Evolutionary conservation across 2,888 invertebrate genomes (phyloP), one percentile per base, ranked within the genome.

Genomic region (Heliconius cydno): DNA sequence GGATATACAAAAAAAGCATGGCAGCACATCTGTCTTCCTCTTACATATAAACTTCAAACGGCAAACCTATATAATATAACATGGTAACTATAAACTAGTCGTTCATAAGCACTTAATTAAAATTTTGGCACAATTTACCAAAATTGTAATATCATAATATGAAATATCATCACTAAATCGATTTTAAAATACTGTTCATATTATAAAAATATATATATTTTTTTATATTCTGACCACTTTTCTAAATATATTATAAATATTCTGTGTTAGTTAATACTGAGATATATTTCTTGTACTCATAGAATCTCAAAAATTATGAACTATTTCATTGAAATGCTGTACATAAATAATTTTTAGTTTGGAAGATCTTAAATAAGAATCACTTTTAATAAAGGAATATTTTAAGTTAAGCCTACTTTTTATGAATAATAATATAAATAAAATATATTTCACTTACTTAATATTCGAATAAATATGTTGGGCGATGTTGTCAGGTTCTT

Each of bases 101-200:
- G 82, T 73, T 83, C 85, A 82, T 80, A 86, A 85, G 85, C 86
- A 88, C 86, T 87, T 87, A 87, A 76, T 80, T 83, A 84, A 84
- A 84, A 86, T 89, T 91, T 92, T 92, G 92, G 92, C 93, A 92
- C 92, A 84, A 85, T 84, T 88, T 79, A 89, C 91, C 91, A 91
- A 91, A 90, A 86, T 79, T 34, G 41, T 67, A 38, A 79, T 75
- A 75, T 30, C 81, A 80, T 82, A 65, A 65, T 65, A 82, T 83
- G 79, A 83, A 81, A 80, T 80, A 81, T 81, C 75, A 77, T 76
- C 68, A 80, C 9, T 78, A 68, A 34, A 25, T 66, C 65, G 34
- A 76, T 52, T 70, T 78, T 78, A 30, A 82, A 82, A 82, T 81
- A 81, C 78, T 82, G 79, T 67, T 78, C 38, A 71, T 73, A 60